Conservation (phyloP, 2,113 vertebrate species). For the Calyptomena viridis region DNA sequence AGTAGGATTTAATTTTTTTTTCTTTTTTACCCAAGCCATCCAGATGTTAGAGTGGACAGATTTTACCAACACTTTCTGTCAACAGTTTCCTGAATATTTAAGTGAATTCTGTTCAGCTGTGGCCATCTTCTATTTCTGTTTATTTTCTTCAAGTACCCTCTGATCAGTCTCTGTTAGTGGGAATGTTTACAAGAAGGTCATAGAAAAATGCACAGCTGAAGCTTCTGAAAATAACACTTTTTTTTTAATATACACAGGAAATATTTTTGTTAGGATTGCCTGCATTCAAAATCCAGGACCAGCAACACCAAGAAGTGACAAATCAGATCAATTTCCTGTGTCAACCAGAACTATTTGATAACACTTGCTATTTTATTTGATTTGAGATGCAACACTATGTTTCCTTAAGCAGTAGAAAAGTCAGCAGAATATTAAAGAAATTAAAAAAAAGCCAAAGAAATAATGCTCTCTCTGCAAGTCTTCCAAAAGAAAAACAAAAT, state of each 20-base stretch:
- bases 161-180: not conserved
- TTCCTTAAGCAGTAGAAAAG: conserved; percentile 1
- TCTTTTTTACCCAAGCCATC: not conserved
- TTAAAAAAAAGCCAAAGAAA: not conserved
- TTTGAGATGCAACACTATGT: not conserved
- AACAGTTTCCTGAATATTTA: not conserved
- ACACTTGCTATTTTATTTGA: not conserved
- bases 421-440: not conserved
- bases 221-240: not conserved
- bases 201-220: not conserved
- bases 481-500: not conserved
- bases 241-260: not conserved
- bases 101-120: not conserved
- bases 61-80: not conserved
- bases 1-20: not conserved
- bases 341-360: not conserved
- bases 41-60: not conserved
- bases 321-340: not conserved
- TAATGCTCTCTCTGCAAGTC: not conserved
- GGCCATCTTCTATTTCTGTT: not conserved
- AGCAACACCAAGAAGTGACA: not conserved
- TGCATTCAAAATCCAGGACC: not conserved
- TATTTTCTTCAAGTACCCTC: not conserved
- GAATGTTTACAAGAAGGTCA: not conserved
- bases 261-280: not conserved